A percentile compares a stretch with the other conserved stretches of the same genome.
phyloP scores from a whole-genome alignment of 2,113 vertebrate genomes.

The Platichthys stellatus region DNA sequence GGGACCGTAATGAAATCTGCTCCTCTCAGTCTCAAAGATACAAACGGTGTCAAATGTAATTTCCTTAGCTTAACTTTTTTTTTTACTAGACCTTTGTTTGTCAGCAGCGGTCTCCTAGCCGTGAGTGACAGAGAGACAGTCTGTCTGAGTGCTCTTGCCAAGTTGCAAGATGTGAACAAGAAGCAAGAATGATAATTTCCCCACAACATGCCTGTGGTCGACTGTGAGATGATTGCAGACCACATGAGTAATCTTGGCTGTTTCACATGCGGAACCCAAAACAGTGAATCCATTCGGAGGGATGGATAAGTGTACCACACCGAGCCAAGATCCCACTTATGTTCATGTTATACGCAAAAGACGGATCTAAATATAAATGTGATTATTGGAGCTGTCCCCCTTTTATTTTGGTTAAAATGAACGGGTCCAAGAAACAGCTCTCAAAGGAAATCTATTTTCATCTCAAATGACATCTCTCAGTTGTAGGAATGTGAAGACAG shows the following conservation, averaged over 20 bases:
- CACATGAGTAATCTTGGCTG: constrained; percentile 43
- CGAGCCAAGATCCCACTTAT: constrained; percentile 44
- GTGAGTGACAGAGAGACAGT: background rate
- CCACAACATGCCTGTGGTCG: constrained; percentile 17
- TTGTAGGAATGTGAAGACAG: background rate
- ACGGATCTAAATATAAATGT: constrained; percentile 27
- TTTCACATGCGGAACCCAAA: constrained; percentile 10
- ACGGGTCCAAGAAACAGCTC: background rate
- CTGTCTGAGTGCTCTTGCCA: background rate
- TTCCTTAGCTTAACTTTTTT: no score
- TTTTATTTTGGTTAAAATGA: background rate
- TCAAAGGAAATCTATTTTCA: background rate
- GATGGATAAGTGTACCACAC: background rate
- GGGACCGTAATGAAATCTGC: no score
- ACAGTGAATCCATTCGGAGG: constrained; percentile 26
- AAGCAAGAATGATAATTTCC: constrained; percentile 18
- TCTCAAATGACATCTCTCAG: background rate
- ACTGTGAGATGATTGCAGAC: constrained; percentile 20
- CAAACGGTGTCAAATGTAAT: background rate
- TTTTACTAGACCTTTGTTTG: no score
- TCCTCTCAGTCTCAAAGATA: background rate
- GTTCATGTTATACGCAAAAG: constrained; percentile 6
- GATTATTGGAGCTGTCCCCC: background rate
- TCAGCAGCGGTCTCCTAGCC: no score
- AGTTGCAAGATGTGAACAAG: constrained; percentile 5